Evolutionary conservation across 2,888 invertebrate genomes (phyloP).

Genomic region (Drosophila kokeensis): DNA sequence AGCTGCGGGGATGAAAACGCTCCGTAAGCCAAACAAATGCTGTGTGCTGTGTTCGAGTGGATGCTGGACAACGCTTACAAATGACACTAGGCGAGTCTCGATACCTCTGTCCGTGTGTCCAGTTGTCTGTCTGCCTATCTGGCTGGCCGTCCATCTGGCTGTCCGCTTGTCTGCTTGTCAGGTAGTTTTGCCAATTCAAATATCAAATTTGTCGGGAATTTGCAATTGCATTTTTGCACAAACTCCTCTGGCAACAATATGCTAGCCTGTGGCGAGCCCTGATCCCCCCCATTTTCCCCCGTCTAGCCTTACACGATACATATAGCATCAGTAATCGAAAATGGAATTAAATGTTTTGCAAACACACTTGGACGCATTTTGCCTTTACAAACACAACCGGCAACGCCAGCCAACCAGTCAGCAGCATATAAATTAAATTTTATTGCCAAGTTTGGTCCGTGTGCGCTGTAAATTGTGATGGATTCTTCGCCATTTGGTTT

Average conservation of each 20-base stretch:
- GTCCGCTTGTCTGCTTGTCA: conserved; percentile 25
- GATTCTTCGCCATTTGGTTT: conserved; percentile 50
- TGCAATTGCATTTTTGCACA: conserved; percentile 57
- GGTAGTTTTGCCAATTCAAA: conserved; percentile 64
- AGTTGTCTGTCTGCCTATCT: not conserved
- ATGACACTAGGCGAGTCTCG: conserved; percentile 52
- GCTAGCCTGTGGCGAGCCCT: not conserved
- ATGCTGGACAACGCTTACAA: conserved; percentile 61
- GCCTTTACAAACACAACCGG: conserved; percentile 7
- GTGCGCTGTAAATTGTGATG: conserved; percentile 62
- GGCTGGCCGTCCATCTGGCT: not conserved
- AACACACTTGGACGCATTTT: conserved; percentile 58
- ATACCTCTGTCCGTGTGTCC: conserved; percentile 15
- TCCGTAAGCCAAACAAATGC: conserved; percentile 56
- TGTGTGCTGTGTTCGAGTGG: conserved; percentile 36
- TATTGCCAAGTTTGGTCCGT: conserved; percentile 61
- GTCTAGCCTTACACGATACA: not conserved
- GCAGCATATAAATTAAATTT: conserved; percentile 65
- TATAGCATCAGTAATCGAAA: conserved; percentile 53
- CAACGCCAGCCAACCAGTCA: conserved; percentile 7
- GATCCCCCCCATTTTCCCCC: fast-evolving
- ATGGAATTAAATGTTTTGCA: conserved; percentile 69
- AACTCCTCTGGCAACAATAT: conserved; percentile 1
- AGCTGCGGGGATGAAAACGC: conserved; percentile 15
- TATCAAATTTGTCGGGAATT: conserved; percentile 61